Evolutionary conservation across 2,113 vertebrate species (phyloP).

Genomic region (Nycticebus coucang): DNA sequence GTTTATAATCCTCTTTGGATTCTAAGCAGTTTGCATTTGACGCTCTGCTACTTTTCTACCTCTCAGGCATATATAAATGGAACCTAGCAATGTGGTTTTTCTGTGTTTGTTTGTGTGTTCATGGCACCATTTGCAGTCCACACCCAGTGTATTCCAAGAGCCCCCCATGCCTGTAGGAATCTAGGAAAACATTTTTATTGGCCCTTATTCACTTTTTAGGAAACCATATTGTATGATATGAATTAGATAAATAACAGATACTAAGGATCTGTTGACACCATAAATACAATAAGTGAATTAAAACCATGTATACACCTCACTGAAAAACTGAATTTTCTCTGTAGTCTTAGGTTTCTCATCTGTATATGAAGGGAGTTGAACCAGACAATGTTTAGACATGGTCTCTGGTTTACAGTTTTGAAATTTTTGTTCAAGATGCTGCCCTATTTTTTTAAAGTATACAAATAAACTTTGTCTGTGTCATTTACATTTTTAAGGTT

Average conservation of each 20-base stretch:
- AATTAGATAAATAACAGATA: not conserved
- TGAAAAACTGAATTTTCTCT: not conserved
- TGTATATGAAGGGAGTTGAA: not conserved
- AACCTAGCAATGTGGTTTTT: not conserved
- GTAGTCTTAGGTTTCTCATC: not conserved
- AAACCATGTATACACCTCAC: not conserved
- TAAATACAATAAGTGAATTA: not conserved
- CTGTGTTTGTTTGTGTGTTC: not conserved
- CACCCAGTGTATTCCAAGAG: not conserved
- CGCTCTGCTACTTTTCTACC: not conserved
- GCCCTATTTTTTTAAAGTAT: not conserved
- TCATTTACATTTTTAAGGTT: not conserved
- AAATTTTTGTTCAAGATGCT: not conserved
- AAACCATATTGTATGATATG: not conserved
- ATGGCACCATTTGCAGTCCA: not conserved
- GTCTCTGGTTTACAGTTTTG: not conserved
- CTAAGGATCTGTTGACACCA: not conserved
- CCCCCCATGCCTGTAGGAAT: not conserved
- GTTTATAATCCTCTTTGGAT: not conserved
- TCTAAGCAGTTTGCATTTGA: not conserved
- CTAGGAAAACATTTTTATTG: not conserved
- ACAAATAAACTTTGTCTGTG: not conserved
- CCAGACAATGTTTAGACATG: not conserved
- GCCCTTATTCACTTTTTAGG: not conserved
- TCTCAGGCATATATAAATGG: too few species aligned